These are phyloP conservation scores for Rutpela maculata DNA, from an alignment of 2,888 invertebrate genomes.

Conservation along the genomic window DNA sequence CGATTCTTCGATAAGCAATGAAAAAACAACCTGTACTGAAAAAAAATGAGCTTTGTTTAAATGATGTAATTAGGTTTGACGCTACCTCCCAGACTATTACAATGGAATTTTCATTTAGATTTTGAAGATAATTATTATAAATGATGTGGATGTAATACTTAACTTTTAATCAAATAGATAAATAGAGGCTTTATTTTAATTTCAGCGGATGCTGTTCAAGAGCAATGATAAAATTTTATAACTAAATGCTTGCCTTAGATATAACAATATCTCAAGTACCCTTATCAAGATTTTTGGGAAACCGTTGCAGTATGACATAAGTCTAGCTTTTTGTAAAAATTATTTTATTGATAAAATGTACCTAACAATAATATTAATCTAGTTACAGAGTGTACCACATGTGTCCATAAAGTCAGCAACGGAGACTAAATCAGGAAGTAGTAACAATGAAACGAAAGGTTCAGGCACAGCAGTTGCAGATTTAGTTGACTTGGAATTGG, in stretches of 20 bases:
- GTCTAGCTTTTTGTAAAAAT: neutral
- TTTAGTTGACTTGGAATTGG: slow-evolving; percentile 90
- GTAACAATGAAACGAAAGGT: slow-evolving; percentile 58
- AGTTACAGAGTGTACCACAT: slow-evolving; percentile 62
- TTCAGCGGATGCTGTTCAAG: too few relatives aligned
- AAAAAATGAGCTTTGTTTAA: too few relatives aligned
- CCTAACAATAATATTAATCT: slow-evolving; percentile 22
- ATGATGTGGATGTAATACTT: slow-evolving; percentile 1
- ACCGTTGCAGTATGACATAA: neutral
- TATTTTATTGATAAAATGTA: neutral
- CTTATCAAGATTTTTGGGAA: neutral
- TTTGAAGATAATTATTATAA: neutral
- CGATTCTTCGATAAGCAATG: too few relatives aligned
- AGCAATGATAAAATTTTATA: too few relatives aligned
- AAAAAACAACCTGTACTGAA: too few relatives aligned
- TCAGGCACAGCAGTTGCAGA: slow-evolving; percentile 83
- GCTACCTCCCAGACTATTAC: too few relatives aligned
- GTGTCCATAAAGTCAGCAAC: slow-evolving; percentile 62
- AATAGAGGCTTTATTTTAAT: too few relatives aligned
- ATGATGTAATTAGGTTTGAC: too few relatives aligned
- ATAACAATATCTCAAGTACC: neutral
- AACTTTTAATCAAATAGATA: neutral
- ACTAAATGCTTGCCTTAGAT: neutral
- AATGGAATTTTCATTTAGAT: too few relatives aligned
- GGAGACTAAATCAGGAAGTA: slow-evolving; percentile 59